Conservation (phyloP, 2,888 invertebrate genomes). For the Vanessa cardui region DNA sequence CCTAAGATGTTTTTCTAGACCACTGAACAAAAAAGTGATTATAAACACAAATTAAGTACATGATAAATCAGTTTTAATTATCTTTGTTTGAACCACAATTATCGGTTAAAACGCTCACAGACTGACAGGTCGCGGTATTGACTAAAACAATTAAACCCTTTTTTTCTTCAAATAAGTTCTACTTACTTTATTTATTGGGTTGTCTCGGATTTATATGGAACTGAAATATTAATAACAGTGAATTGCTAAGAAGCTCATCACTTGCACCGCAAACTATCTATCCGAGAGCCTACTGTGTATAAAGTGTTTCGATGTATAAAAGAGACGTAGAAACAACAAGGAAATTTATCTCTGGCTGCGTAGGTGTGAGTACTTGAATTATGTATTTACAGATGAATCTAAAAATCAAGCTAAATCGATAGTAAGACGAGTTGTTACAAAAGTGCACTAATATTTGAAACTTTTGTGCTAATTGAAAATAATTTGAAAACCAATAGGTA, state of each 20-base stretch:
- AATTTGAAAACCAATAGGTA: too few species aligned
- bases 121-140: too few species aligned
- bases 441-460: not conserved
- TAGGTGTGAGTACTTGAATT: slow-evolving; percentile 28
- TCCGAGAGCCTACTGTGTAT: slow-evolving; percentile 75
- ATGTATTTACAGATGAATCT: slow-evolving; percentile 21
- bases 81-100: too few species aligned
- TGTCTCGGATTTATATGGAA: too few species aligned
- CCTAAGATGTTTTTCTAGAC: too few species aligned
- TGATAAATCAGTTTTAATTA: too few species aligned
- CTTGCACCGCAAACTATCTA: slow-evolving; percentile 51
- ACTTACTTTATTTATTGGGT: too few species aligned
- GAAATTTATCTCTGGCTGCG: slow-evolving; percentile 65
- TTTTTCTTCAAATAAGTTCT: too few species aligned
- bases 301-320: slow-evolving; percentile 75
- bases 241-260: slow-evolving; percentile 27
- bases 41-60: too few species aligned
- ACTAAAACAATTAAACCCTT: too few species aligned
- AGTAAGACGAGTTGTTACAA: slow-evolving; percentile 1
- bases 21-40: too few species aligned
- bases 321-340: slow-evolving; percentile 75
- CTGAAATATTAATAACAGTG: not conserved
- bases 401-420: not conserved
- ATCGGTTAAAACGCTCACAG: too few species aligned
- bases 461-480: not conserved